Base-by-base conservation (phyloP, 1,140 invertebrate species). In the Phocides pigmalion region DNA sequence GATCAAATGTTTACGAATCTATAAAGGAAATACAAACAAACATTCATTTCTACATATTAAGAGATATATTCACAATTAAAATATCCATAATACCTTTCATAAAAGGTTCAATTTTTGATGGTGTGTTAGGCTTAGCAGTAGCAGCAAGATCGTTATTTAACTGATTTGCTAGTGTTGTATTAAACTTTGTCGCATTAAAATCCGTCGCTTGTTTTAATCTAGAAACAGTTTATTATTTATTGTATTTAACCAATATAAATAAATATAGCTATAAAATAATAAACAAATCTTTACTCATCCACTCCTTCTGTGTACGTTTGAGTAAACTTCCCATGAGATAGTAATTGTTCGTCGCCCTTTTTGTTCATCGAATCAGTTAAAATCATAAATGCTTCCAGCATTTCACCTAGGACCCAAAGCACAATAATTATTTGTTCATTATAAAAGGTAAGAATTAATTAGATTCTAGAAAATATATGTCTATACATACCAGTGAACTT, bases 21-120 rank as follows among this genome's bases (percentile, higher is more conserved):
- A n/a, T n/a, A n/a, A n/a, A n/a, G n/a, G n/a, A n/a, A n/a, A n/a
- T n/a, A n/a, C n/a, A n/a, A n/a, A n/a, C n/a, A n/a, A n/a, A n/a
- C n/a, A n/a, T n/a, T n/a, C n/a, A n/a, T n/a, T n/a, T n/a, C n/a
- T n/a, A n/a, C n/a, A n/a, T n/a, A n/a, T n/a, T n/a, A n/a, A n/a
- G n/a, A n/a, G n/a, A n/a, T n/a, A n/a, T n/a, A n/a, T n/a, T n/a
- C n/a, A n/a, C n/a, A n/a, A n/a, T n/a, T n/a, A n/a, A n/a, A n/a
- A n/a, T n/a, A n/a, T n/a, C n/a, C n/a, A n/a, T n/a, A 32, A 53
- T 66, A 86, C 85, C 81, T 77, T 73, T 75, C 84, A 85, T 88
- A 17, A 49, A 62, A n/a, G 68, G 59, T 4, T 62, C 65, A 14
- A 88, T 62, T 41, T 82, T 74, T 0, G 9, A 35, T 1, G 84